Evolutionary conservation across 2,797 vertebrate species (phyloP), one percentile per base, ranked within the genome.

Genomic region (Hoplostethus mediterraneus): DNA sequence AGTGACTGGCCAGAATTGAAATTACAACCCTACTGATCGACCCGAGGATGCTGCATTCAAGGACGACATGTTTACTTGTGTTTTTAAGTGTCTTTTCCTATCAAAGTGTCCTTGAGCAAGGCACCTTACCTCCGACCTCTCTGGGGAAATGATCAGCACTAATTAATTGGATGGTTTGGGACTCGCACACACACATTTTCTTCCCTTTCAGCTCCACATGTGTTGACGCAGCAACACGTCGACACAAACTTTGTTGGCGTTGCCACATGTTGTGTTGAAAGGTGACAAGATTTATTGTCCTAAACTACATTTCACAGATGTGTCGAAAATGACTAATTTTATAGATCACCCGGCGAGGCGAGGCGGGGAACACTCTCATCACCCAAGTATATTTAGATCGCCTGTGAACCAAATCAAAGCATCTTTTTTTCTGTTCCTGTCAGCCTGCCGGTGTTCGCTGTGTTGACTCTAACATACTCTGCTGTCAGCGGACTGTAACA

Each of bases 161-260:
- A 48, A 57, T 44, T 28, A 63, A 13, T 1, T 0, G 45, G 53
- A 1, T 16, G 2, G 13, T 3, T 48, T 40, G 47, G 31, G 62
- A 45, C 31, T 57, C 76, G n/a, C n/a, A 36, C 76, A 42, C 71
- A 56, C 63, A 48, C 71, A 13, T 9, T 4, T 17, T 3, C 47
- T 5, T 72, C 87, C 87, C 86, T 71, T 1, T 90, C 86, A 67
- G 55, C 88, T 77, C 79, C 70, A n/a, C 76, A 71, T 75, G 79
- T 71, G 81, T 38, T 57, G 71, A 77, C 64, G 3, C 68, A 31
- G 64, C 3, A 53, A 72, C 63, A 48, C 61, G 54, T 79, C 59
- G 51, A 75, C 75, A 56, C 64, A 0, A 36, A 30, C 74, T 28
- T 59, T 87, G 83, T 71, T 87, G 84, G 63, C 54, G 36, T 82